Evolutionary conservation across 2,797 vertebrate species (phyloP).

Genomic region (Myiotriccus ornatus): DNA sequence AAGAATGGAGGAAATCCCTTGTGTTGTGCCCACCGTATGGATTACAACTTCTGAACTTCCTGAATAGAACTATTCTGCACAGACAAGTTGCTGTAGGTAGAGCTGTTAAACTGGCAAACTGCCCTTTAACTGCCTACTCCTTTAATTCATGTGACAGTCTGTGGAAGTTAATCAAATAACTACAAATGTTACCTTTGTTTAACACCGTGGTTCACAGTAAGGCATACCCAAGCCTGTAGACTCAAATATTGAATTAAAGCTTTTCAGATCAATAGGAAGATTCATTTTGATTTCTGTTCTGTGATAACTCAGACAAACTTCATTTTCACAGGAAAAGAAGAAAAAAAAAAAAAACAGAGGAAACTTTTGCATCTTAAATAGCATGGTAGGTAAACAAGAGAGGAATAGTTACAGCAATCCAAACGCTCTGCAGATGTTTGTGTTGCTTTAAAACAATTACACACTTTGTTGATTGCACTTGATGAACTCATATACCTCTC

Average conservation of each 20-base stretch:
- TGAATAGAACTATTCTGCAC: not conserved
- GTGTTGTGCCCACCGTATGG: not conserved
- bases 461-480: not conserved
- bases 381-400: not conserved
- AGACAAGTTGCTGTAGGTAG: not conserved
- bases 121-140: not conserved
- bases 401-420: not conserved
- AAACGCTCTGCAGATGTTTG: not conserved
- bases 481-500: slow-evolving; percentile 57
- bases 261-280: not conserved
- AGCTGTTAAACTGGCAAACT: not conserved
- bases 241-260: not conserved
- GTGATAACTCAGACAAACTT: not conserved
- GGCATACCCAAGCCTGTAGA: not conserved
- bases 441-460: not conserved
- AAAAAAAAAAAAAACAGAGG: not conserved
- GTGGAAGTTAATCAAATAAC: not conserved
- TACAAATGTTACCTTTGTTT: not conserved
- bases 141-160: not conserved
- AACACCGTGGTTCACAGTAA: not conserved
- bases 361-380: not conserved
- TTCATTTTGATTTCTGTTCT: not conserved
- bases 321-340: not conserved
- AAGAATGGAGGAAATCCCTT: not conserved
- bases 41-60: not conserved